Conservation (phyloP, 2,888 invertebrate species). For the Atherix ibis region DNA sequence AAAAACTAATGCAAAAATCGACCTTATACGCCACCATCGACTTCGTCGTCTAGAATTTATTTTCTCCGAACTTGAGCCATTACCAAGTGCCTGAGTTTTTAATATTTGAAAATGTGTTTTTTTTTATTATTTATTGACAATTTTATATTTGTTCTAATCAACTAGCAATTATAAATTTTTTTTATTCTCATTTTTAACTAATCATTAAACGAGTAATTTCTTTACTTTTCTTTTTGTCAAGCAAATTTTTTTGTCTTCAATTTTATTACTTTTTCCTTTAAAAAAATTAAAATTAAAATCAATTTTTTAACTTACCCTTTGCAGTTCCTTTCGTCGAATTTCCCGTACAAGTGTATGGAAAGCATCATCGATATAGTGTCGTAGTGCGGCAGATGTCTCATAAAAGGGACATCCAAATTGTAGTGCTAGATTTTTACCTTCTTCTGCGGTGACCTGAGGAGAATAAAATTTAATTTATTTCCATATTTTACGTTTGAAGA, state of each 20-base stretch:
- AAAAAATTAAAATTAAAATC: too few species aligned
- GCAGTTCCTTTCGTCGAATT: constrained; percentile 60
- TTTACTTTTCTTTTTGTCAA: too few species aligned
- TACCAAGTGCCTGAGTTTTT: constrained; percentile 35
- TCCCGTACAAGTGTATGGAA: constrained; percentile 81
- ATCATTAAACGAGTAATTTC: too few species aligned
- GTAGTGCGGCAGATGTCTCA: constrained; percentile 76
- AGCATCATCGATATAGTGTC: constrained; percentile 80
- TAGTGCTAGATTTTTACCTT: constrained; percentile 66
- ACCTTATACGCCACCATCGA: constrained; percentile 68
- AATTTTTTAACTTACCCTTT: constrained; percentile 33
- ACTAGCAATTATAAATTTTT: too few species aligned
- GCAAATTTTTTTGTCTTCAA: too few species aligned
- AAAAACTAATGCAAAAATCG: constrained; percentile 70
- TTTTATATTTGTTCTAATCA: too few species aligned
- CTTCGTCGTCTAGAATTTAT: constrained; percentile 46
- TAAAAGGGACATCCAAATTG: constrained; percentile 83
- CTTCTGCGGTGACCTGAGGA: constrained; percentile 59
- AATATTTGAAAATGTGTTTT: too few species aligned
- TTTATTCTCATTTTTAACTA: too few species aligned
- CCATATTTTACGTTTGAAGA: too few species aligned
- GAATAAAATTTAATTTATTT: constrained; percentile 2
- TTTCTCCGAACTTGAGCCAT: constrained; percentile 34
- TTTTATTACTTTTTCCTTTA: too few species aligned
- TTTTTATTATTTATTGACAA: too few species aligned